phyloP scores from a whole-genome alignment of 2,888 invertebrate genomes.

The Apoderus coryli region DNA sequence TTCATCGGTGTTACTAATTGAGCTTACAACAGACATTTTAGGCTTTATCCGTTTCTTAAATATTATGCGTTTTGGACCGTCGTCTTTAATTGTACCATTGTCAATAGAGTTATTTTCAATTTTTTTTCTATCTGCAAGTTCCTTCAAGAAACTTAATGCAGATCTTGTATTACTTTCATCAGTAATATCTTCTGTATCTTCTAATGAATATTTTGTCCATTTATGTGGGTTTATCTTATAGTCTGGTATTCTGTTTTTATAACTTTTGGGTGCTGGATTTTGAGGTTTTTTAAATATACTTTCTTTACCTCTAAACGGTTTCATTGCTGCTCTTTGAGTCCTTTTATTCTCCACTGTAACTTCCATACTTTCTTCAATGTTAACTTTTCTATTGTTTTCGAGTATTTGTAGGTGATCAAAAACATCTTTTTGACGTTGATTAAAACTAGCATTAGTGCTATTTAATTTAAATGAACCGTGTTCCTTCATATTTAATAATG shows the following conservation, averaged over 20 bases:
- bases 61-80: slow-evolving; percentile 23
- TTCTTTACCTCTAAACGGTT: slow-evolving; percentile 51
- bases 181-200: slow-evolving; percentile 69
- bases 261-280: slow-evolving; percentile 38
- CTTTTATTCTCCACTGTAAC: slow-evolving; percentile 14
- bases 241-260: slow-evolving; percentile 34
- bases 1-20: slow-evolving; percentile 9
- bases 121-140: slow-evolving; percentile 38
- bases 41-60: slow-evolving; percentile 22
- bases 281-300: slow-evolving; percentile 69
- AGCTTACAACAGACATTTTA: too few species aligned
- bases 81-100: slow-evolving; percentile 17
- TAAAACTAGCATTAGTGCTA: slow-evolving; percentile 28
- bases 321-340: slow-evolving; percentile 37
- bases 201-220: slow-evolving; percentile 68
- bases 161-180: slow-evolving; percentile 63
- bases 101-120: slow-evolving; percentile 7
- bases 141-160: slow-evolving; percentile 59
- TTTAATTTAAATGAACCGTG: slow-evolving; percentile 16
- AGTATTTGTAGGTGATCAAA: slow-evolving; percentile 49
- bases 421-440: slow-evolving; percentile 49
- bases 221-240: slow-evolving; percentile 63
- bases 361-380: slow-evolving; percentile 16
- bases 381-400: slow-evolving; percentile 34
- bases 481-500: neutral